These are phyloP conservation scores for Polyploca ridens DNA, from an alignment of 2,888 invertebrate species.

Conservation along the genomic window DNA sequence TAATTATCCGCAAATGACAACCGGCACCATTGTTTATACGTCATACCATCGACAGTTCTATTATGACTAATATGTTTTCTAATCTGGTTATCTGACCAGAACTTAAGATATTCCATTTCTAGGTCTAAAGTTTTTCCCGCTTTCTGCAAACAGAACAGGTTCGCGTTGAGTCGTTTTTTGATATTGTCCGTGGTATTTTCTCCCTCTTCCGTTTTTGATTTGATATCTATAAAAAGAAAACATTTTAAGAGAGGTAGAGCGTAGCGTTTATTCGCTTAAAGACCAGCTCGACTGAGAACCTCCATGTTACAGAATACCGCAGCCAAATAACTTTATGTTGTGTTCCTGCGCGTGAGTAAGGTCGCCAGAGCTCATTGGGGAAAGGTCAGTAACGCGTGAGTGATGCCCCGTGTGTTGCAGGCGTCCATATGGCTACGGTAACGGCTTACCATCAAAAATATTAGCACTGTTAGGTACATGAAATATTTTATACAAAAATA, in stretches of 20 bases:
- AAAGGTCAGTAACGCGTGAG: too few relatives aligned
- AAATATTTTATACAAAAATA: too few relatives aligned
- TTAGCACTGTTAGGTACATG: too few relatives aligned
- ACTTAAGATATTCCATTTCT: constrained; percentile 54
- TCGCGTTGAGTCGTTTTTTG: constrained; percentile 65
- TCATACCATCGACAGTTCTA: constrained; percentile 58
- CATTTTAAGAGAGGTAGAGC: background rate
- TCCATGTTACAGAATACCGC: too few relatives aligned
- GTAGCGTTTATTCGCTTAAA: too few relatives aligned
- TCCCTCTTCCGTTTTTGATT: constrained; percentile 51
- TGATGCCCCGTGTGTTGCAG: too few relatives aligned
- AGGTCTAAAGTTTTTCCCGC: constrained; percentile 53
- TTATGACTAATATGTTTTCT: constrained; percentile 55
- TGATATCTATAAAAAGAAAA: constrained; percentile 56
- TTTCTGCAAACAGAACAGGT: constrained; percentile 56
- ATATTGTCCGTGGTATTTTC: constrained; percentile 55
- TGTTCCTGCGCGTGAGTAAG: too few relatives aligned
- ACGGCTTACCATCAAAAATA: too few relatives aligned
- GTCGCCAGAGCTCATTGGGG: too few relatives aligned
- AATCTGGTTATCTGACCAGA: constrained; percentile 60
- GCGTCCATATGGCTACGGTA: too few relatives aligned
- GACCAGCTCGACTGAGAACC: too few relatives aligned
- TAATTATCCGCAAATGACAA: constrained; percentile 39
- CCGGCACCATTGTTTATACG: constrained; percentile 59
- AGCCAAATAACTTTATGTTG: too few relatives aligned